phyloP scores from a whole-genome alignment of 2,113 vertebrate species.

The Ptychochromis oligacanthus region DNA sequence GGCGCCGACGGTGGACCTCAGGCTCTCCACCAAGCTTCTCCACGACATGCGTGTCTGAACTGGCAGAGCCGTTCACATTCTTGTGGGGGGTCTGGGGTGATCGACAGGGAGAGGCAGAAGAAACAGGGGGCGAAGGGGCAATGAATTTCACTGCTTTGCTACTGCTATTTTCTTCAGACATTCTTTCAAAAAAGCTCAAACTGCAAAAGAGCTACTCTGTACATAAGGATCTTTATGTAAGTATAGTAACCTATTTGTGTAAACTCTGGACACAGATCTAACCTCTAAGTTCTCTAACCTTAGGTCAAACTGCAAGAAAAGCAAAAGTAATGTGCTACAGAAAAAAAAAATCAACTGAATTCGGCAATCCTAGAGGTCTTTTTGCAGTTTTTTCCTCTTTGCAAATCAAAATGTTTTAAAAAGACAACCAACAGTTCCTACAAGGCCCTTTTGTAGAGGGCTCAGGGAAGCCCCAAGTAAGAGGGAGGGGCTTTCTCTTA shows the following conservation, averaged over 20 bases:
- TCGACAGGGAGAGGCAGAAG: slow-evolving; percentile 72
- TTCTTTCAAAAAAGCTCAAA: slow-evolving; percentile 46
- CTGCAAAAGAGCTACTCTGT: slow-evolving; percentile 22
- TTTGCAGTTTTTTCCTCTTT: slow-evolving; percentile 26
- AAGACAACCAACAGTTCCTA: slow-evolving; percentile 64
- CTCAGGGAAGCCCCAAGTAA: slow-evolving; percentile 67
- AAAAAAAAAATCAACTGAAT: slow-evolving; percentile 9
- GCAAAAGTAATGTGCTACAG: background rate
- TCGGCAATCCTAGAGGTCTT: slow-evolving; percentile 17
- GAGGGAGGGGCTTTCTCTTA: slow-evolving; percentile 66
- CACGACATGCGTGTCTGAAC: slow-evolving; percentile 88
- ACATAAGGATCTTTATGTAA: slow-evolving; percentile 27
- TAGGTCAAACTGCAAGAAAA: slow-evolving; percentile 25
- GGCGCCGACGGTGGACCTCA: slow-evolving; percentile 90
- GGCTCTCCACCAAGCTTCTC: slow-evolving; percentile 77
- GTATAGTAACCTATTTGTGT: slow-evolving; percentile 1
- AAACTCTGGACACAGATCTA: slow-evolving; percentile 30
- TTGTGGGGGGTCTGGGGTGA: slow-evolving; percentile 81
- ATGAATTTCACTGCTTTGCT: slow-evolving; percentile 72
- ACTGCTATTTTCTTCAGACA: slow-evolving; percentile 76
- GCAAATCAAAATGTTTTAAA: slow-evolving; percentile 46
- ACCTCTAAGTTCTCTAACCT: slow-evolving; percentile 9
- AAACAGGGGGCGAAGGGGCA: slow-evolving; percentile 78
- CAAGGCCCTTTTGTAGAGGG: slow-evolving; percentile 53
- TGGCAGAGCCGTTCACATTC: slow-evolving; percentile 89